These are phyloP conservation scores for Leptobrachium leishanense DNA, from an alignment of 2,113 vertebrate genomes.

Conservation along the genomic window DNA sequence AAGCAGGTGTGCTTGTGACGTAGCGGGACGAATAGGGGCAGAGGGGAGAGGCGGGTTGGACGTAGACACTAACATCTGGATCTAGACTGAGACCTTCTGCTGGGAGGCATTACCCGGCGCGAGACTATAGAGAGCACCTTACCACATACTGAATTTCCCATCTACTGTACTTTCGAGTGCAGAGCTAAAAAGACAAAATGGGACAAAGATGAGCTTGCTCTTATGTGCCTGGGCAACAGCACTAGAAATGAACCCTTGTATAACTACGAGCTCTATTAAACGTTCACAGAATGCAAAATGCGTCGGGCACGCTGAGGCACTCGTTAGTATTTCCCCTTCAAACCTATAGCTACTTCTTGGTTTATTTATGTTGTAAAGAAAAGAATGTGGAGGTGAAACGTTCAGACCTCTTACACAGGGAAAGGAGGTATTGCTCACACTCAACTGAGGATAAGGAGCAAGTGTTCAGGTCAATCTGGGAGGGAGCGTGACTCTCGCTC, in stretches of 20 bases:
- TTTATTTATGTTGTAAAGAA: too few species aligned
- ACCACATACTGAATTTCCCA: constrained; percentile 47
- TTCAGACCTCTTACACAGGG: too few species aligned
- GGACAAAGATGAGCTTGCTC: constrained; percentile 33
- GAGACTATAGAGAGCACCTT: constrained; percentile 28
- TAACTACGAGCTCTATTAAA: too few species aligned
- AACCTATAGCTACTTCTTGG: too few species aligned
- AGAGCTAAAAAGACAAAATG: constrained; percentile 46
- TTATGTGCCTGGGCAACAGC: not conserved
- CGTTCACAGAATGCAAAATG: too few species aligned
- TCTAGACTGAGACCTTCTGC: constrained; percentile 4
- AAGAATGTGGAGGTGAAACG: too few species aligned
- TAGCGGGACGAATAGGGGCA: not conserved
- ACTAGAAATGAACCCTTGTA: not conserved
- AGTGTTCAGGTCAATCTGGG: too few species aligned
- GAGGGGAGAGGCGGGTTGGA: not conserved
- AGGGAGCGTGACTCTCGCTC: too few species aligned
- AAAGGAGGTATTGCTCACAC: too few species aligned
- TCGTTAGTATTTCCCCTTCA: too few species aligned
- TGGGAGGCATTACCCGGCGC: not conserved
- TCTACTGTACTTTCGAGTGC: constrained; percentile 45
- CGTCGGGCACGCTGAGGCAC: too few species aligned
- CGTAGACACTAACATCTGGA: constrained; percentile 37
- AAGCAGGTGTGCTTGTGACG: not conserved
- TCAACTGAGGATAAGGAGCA: too few species aligned